Percentiles rank a stretch among this genome's conserved stretches.
phyloP scores from a whole-genome alignment of 2,797 vertebrate genomes.

The Enoplosus armatus region DNA sequence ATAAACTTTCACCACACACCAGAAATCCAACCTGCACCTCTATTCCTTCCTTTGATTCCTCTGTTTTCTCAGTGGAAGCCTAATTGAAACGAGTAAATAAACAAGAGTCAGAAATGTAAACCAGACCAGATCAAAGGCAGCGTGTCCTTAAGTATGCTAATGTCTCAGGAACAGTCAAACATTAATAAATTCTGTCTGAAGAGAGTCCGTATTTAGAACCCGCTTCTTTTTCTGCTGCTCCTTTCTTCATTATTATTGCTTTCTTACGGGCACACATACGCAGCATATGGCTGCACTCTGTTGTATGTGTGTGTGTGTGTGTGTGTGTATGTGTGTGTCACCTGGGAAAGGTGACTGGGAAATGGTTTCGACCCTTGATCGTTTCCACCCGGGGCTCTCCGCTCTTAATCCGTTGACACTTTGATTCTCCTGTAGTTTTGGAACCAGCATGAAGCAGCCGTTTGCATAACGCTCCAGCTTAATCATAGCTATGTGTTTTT shows the following conservation, averaged over 20 bases:
- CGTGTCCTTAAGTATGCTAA: conserved; percentile 20
- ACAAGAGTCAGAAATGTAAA: conserved; percentile 48
- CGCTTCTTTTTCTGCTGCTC: not conserved
- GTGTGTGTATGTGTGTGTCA: not conserved
- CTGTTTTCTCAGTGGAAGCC: conserved; percentile 47
- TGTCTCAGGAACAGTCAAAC: conserved; percentile 31
- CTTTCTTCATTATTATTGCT: conserved; percentile 3
- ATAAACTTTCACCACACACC: conserved; percentile 9
- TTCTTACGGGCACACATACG: not conserved
- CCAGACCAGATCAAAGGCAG: conserved; percentile 26
- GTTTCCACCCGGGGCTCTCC: conserved; percentile 29
- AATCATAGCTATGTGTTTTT: conserved; percentile 6
- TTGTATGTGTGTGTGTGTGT: no score
- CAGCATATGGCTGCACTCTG: not conserved
- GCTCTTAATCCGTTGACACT: conserved; percentile 3
- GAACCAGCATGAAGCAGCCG: conserved; percentile 4
- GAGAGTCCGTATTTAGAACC: not conserved
- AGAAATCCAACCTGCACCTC: conserved; percentile 38
- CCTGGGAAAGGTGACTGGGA: not conserved
- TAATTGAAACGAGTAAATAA: conserved; percentile 51
- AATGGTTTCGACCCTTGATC: no score
- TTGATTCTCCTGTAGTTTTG: conserved; percentile 13
- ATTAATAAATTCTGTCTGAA: conserved; percentile 29
- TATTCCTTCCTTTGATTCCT: conserved; percentile 16
- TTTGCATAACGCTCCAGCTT: conserved; percentile 3